Evolutionary conservation across 2,113 vertebrate species (phyloP).

Genomic region (Malurus melanocephalus): DNA sequence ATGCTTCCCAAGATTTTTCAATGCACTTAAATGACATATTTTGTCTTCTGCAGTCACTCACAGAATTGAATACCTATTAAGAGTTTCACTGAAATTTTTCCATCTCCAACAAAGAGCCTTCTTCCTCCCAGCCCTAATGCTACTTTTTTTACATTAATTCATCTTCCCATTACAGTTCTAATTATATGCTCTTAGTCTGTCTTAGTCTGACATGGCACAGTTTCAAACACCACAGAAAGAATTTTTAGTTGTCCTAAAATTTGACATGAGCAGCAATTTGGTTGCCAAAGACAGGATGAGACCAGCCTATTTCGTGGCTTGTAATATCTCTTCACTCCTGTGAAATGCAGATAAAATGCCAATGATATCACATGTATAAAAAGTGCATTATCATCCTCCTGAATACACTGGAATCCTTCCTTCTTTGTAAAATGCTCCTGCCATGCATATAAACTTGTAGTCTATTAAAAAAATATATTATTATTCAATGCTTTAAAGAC

Average conservation of each 20-base stretch:
- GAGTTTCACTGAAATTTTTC: not conserved
- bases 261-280: not conserved
- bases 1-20: not conserved
- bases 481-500: not conserved
- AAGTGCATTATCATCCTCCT: not conserved
- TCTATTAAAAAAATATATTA: no score
- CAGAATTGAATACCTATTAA: not conserved
- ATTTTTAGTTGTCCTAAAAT: not conserved
- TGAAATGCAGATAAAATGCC: not conserved
- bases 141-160: not conserved
- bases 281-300: not conserved
- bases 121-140: not conserved
- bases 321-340: not conserved
- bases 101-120: not conserved
- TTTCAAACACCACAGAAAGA: not conserved
- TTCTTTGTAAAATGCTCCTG: not conserved
- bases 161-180: not conserved
- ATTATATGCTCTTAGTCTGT: not conserved
- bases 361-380: not conserved
- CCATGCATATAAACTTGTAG: not conserved
- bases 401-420: not conserved
- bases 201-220: not conserved
- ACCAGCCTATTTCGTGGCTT: not conserved
- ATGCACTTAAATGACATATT: not conserved
- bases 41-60: not conserved